Percentiles rank a stretch among this genome's conserved stretches.
Conservation (phyloP, 2,888 invertebrate genomes). For the Sympetrum striolatum region DNA sequence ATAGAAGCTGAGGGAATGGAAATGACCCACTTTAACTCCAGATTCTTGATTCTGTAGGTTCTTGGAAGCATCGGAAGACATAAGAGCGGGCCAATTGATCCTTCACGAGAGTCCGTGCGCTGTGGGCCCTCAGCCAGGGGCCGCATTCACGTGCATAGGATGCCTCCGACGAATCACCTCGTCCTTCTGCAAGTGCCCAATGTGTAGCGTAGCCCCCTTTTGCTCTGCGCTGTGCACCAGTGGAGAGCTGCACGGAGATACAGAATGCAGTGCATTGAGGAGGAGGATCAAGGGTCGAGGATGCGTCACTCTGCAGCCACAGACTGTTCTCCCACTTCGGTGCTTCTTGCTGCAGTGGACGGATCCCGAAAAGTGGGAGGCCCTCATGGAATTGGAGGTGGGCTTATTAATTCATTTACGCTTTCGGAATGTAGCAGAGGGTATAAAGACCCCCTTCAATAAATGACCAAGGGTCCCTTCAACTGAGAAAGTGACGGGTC, state of each 20-base stretch:
- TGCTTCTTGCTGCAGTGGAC: constrained; percentile 59
- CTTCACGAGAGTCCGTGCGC: constrained; percentile 65
- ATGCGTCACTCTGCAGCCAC: neutral
- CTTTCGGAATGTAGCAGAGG: too few relatives aligned
- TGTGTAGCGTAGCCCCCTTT: constrained; percentile 63
- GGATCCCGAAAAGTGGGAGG: neutral
- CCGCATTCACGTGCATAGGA: constrained; percentile 65
- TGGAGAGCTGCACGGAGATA: neutral
- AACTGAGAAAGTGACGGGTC: too few relatives aligned
- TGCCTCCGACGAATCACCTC: constrained; percentile 56
- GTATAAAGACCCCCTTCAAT: too few relatives aligned
- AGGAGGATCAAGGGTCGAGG: neutral
- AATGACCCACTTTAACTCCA: too few relatives aligned
- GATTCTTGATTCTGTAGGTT: constrained; percentile 57
- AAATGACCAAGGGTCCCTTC: too few relatives aligned
- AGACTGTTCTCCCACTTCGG: neutral
- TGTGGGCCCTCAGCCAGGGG: constrained; percentile 65
- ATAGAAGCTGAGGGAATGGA: too few relatives aligned
- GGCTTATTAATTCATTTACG: too few relatives aligned
- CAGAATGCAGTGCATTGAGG: neutral
- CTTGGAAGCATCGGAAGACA: constrained; percentile 63
- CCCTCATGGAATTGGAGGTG: constrained; percentile 8
- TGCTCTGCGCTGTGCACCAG: constrained; percentile 58
- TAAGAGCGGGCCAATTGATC: constrained; percentile 66
- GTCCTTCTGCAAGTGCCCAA: constrained; percentile 51